Conservation (phyloP, 2,797 vertebrate species). For the Siniperca obscura region DNA sequence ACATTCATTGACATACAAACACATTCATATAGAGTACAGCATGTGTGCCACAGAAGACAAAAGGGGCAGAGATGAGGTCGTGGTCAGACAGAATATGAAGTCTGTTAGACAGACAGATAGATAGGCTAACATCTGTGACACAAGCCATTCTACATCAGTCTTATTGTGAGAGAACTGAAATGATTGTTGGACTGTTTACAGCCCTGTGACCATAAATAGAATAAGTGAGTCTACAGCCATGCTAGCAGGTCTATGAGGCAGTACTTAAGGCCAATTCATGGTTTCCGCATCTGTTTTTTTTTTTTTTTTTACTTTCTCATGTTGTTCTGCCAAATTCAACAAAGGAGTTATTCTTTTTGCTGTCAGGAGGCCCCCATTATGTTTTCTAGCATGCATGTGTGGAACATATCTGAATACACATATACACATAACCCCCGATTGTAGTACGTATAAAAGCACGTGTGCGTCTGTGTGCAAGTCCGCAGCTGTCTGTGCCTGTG, state of each 20-base stretch:
- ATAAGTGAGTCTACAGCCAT: not conserved
- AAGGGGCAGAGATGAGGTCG: not conserved
- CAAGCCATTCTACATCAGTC: too few relatives aligned
- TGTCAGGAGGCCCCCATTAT: too few relatives aligned
- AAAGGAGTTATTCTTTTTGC: too few relatives aligned
- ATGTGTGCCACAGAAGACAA: not conserved
- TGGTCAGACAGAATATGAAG: not conserved
- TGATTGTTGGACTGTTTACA: not conserved
- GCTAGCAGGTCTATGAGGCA: not conserved
- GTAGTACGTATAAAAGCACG: too few relatives aligned
- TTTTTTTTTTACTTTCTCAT: too few relatives aligned
- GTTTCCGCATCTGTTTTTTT: not conserved
- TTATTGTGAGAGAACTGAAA: not conserved
- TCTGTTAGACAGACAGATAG: not conserved
- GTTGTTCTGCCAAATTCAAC: too few relatives aligned
- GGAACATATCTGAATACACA: too few relatives aligned
- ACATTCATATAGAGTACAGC: constrained; percentile 8
- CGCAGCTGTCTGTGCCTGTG: too few relatives aligned
- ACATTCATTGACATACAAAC: not conserved
- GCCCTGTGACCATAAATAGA: not conserved
- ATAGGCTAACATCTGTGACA: not conserved
- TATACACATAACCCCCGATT: too few relatives aligned
- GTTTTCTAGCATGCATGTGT: too few relatives aligned
- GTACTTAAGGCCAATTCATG: not conserved
- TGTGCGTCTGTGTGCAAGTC: too few relatives aligned